A percentile compares a stretch with the other conserved stretches of the same genome.
Evolutionary conservation across 2,888 invertebrate genomes (phyloP).

Genomic region (Chrysolina haemoptera): DNA sequence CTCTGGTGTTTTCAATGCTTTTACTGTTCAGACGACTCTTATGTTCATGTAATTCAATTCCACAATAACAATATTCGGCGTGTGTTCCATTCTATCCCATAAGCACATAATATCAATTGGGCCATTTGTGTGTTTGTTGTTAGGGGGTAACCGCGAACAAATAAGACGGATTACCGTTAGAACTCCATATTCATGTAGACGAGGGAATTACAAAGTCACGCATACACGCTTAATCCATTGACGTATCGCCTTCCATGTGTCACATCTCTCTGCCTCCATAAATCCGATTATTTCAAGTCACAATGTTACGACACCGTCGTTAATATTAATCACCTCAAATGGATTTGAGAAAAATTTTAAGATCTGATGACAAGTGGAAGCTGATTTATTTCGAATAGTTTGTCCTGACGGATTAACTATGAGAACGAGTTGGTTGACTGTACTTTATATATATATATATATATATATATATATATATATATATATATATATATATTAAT

Average conservation of each 20-base stretch:
- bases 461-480: no score
- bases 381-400: neutral
- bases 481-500: no score
- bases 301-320: constrained; percentile 49
- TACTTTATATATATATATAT: no score
- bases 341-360: constrained; percentile 19
- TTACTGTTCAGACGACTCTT: no score
- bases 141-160: constrained; percentile 32
- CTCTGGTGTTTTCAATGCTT: no score
- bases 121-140: constrained; percentile 36
- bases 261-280: constrained; percentile 44
- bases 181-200: constrained; percentile 55
- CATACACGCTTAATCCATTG: constrained; percentile 55
- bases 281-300: constrained; percentile 56
- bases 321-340: constrained; percentile 37
- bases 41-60: no score
- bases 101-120: constrained; percentile 13
- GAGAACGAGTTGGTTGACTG: neutral
- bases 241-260: constrained; percentile 57
- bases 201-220: constrained; percentile 44
- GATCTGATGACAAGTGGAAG: constrained; percentile 24
- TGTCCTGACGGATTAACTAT: neutral
- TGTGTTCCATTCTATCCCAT: neutral
- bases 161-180: constrained; percentile 41
- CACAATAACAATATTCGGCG: no score